Conservation (phyloP, 2,113 vertebrate species). For the Notothenia rossii region DNA sequence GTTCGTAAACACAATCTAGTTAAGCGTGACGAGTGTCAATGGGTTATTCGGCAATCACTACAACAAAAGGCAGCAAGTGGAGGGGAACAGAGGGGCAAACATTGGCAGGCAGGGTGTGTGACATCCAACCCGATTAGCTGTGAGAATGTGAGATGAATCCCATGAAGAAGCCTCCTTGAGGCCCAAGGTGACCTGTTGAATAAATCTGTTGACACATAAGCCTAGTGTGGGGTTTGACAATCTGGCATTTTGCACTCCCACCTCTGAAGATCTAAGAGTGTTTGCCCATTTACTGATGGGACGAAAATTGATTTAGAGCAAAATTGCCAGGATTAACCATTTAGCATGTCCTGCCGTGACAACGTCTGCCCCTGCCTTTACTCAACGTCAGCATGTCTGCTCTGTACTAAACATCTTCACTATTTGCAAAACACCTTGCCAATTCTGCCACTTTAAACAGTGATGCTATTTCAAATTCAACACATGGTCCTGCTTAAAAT, state of each 20-base stretch:
- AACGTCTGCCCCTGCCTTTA: neutral
- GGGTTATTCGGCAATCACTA: conserved; percentile 51
- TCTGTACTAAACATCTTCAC: neutral
- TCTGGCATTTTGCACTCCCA: conserved; percentile 34
- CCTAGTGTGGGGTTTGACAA: conserved; percentile 52
- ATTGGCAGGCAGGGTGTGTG: conserved; percentile 30
- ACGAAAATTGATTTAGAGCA: conserved; percentile 5
- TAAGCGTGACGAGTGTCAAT: conserved; percentile 69
- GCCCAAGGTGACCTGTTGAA: conserved; percentile 51
- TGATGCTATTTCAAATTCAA: conserved; percentile 2
- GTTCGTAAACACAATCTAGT: conserved; percentile 61
- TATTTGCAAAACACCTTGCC: neutral
- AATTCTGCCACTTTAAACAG: neutral
- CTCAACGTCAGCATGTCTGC: neutral
- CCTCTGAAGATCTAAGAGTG: conserved; percentile 36
- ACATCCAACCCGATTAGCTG: conserved; percentile 46
- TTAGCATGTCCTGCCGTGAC: neutral
- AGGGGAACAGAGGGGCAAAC: conserved; percentile 45
- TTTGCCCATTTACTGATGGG: conserved; percentile 25
- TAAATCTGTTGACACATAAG: conserved; percentile 64
- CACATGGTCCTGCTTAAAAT: neutral
- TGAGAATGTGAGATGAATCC: conserved; percentile 46
- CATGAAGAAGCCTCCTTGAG: conserved; percentile 14
- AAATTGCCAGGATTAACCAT: conserved; percentile 21
- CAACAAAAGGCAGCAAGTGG: conserved; percentile 55